A percentile compares a stretch with the other conserved stretches of the same genome.
phyloP scores from a whole-genome alignment of 2,113 vertebrate genomes.

The Peromyscus leucopus region DNA sequence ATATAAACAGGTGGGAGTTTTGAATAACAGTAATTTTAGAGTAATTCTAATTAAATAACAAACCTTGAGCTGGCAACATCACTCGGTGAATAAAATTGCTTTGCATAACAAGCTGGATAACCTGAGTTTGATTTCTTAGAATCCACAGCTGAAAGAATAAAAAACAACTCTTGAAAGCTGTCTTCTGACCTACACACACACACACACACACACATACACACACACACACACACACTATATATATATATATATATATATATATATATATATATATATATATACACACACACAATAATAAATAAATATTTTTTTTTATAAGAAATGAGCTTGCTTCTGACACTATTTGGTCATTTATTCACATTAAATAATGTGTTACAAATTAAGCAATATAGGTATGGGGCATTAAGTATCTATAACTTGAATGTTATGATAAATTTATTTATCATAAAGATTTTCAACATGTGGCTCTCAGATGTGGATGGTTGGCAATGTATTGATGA shows the following conservation, averaged over 20 bases:
- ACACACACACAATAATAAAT: neutral
- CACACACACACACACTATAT: neutral
- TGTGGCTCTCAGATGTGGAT: neutral
- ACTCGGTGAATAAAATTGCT: neutral
- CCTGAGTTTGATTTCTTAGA: neutral
- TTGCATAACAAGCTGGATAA: neutral
- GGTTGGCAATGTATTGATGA: neutral
- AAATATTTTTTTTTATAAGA: neutral
- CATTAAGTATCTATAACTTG: neutral
- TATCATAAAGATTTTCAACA: neutral
- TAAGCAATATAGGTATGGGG: neutral
- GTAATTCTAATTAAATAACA: slow-evolving; percentile 47
- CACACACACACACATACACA: neutral
- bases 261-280: too few species aligned
- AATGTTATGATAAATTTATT: neutral
- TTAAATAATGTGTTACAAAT: neutral
- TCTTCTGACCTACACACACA: neutral
- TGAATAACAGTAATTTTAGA: slow-evolving; percentile 12
- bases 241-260: too few species aligned
- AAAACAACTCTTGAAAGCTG: neutral
- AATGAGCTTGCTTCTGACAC: neutral
- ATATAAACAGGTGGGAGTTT: neutral
- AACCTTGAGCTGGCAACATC: neutral
- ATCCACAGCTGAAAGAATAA: neutral
- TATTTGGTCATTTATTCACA: slow-evolving; percentile 12